Evolutionary conservation across 2,113 vertebrate genomes (phyloP).

Genomic region (Coracopsis vasa): DNA sequence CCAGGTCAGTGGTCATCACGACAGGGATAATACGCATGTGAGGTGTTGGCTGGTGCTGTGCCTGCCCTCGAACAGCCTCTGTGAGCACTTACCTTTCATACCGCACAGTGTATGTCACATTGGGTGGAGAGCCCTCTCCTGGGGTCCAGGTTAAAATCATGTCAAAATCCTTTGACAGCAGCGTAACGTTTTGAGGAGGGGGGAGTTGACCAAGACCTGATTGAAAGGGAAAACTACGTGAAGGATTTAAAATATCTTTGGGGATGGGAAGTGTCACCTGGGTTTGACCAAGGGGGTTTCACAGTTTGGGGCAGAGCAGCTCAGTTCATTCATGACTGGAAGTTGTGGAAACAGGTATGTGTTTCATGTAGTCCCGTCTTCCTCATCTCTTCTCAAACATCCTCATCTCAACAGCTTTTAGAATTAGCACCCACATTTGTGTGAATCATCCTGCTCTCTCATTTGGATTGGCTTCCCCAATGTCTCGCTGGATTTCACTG

Average conservation of each 20-base stretch:
- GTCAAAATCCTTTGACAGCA: slow-evolving; percentile 67
- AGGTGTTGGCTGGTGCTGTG: background rate
- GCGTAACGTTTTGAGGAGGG: slow-evolving; percentile 61
- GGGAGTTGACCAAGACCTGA: slow-evolving; percentile 24
- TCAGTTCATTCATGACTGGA: background rate
- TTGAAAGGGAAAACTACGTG: background rate
- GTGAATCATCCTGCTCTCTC: background rate
- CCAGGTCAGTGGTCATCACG: background rate
- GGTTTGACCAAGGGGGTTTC: background rate
- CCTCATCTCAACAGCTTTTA: background rate
- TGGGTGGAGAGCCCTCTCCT: slow-evolving; percentile 25
- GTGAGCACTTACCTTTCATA: slow-evolving; percentile 55
- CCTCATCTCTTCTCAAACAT: background rate
- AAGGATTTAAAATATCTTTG: background rate
- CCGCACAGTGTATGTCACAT: slow-evolving; percentile 59
- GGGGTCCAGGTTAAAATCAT: slow-evolving; percentile 71
- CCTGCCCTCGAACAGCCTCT: background rate
- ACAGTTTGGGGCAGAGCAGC: background rate
- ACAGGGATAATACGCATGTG: background rate
- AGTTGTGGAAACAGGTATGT: background rate
- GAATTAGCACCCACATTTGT: background rate
- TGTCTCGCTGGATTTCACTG: background rate
- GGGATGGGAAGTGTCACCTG: background rate
- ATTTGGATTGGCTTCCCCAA: rapidly evolving
- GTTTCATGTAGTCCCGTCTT: background rate